Base-by-base conservation (phyloP, 2,113 vertebrate genomes). In the Platysternon megacephalum region DNA sequence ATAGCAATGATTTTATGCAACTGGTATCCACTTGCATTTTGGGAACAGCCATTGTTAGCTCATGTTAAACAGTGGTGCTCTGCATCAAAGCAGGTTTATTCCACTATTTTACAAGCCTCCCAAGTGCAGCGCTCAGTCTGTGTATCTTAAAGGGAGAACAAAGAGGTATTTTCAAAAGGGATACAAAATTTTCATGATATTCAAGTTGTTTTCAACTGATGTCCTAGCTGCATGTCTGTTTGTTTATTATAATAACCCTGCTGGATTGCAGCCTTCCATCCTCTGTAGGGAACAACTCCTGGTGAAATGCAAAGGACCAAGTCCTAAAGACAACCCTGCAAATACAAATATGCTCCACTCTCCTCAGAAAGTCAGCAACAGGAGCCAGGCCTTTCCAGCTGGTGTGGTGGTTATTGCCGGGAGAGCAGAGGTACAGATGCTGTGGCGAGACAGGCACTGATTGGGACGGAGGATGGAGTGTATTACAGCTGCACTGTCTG, bases 201-300 rank as follows among this genome's bases (percentile, higher is more conserved):
- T 96, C 89, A 79, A 35, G 68, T 55, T 91, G 44, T 95, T 98
- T 89, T 93, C 95, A 84, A 5, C 44, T n/a, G 88, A 46, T 76
- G 80, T 49, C 94, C 95, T 68, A 96, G 97, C 97, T 98, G 98
- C 97, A 97, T 97, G 98, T 86, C 88, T 97, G 91, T 98, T 96
- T 97, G 94, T 97, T 97, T 79, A 91, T 81, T 88, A 82, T 28
- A 74, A 90, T 92, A 89, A 81, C 94, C 92, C 96, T 82, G 96
- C 90, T 91, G 87, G 96, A 76, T 79, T 85, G 92, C 95, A 97
- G 39, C 91, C 87, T 95, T 93, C 94, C 90, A 91, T 91, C 82
- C 81, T 55, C n/a, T 78, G 82, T 94, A 93, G 92, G 91, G 88
- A 97, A 81, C n/a, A 87, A 91, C 95, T 93, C 89, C 2, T 68